Base-by-base conservation (phyloP, 2,113 vertebrate genomes). In the Tympanuchus pallidicinctus region DNA sequence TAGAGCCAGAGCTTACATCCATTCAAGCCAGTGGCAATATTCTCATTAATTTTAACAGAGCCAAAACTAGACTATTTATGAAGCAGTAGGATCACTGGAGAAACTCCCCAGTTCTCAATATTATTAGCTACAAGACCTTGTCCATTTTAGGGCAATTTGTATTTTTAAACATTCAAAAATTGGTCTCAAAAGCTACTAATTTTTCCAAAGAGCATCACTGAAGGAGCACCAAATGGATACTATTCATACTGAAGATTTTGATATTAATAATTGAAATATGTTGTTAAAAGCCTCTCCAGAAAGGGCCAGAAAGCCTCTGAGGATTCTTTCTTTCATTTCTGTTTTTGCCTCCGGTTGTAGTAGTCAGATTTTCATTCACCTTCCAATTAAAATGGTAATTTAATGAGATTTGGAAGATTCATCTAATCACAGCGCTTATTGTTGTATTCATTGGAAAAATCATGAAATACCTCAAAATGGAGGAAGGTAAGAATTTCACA, bases 351-450 rank as follows among this genome's bases (percentile, higher is more conserved):
- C 63, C 65, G 59, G 93, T 91, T 93, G 90, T 79, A 83, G 75
- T 12, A 13, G 13, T 30, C 27, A 96, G 89, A 61, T 94, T 89
- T 78, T 78, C 36, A 82, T 82, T 94, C 21, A 61, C 95, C 88
- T 95, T 91, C 79, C 82, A 94, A 76, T 94, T 96, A 94, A 94
- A 96, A 90, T 86, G 54, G 45, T 84, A 95, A 82, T 75, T 36
- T 86, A 95, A 64, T 0, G 1, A 90, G 65, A 91, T 81, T 77
- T 90, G 66, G 40, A 88, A 84, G 61, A 93, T 47, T 72, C 43
- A 74, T 56, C n/a, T 40, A 61, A 30, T 52, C 65, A 52, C 71
- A 36, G 86, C 40, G 12, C 45, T 81, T 88, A 86, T 30, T 90
- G 43, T 65, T 81, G 19, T 48, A 75, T 61, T 86, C 76, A 75